phyloP scores from a whole-genome alignment of 2,113 vertebrate species.

The pig (Sus scrofa) region T2T-Sscrofa CM000821.6:31791001-31791500 shows the following conservation, averaged over 20 bases:
- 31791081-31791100: too few relatives aligned
- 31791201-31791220: too few relatives aligned
- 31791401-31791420: not conserved
- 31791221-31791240: not conserved
- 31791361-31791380: not conserved
- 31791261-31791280: not conserved
- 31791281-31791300: not conserved
- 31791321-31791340: not conserved
- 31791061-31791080: too few relatives aligned
- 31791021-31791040: too few relatives aligned
- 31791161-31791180: too few relatives aligned
- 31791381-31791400: not conserved
- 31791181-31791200: too few relatives aligned
- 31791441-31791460: not conserved
- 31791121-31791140: too few relatives aligned
- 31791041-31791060: too few relatives aligned
- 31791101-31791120: too few relatives aligned
- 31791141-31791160: too few relatives aligned
- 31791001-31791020: too few relatives aligned
- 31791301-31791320: not conserved
- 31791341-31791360: not conserved
- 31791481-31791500: not conserved
- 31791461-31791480: not conserved
- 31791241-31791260: too few relatives aligned
- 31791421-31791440: not conserved